A percentile compares a stretch with the other conserved stretches of the same genome.
These are phyloP conservation scores for Irena cyanogastra DNA, from an alignment of 2,113 vertebrate species.

Conservation along the genomic window DNA sequence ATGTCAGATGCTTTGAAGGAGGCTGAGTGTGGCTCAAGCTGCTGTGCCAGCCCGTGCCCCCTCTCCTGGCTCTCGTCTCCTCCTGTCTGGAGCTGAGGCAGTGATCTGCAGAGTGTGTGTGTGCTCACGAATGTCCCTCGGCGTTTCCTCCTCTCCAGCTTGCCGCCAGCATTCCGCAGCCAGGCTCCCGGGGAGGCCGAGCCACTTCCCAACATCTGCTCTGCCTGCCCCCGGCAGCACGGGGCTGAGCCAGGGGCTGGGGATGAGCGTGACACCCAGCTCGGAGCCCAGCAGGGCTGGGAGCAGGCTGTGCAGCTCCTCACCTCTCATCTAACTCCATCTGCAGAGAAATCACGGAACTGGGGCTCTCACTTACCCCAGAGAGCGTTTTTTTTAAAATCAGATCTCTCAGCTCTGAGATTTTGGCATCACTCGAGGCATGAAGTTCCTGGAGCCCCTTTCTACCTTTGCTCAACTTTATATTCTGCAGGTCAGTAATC, in stretches of 20 bases:
- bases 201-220: constrained; percentile 49
- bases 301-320: not conserved
- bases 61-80: not conserved
- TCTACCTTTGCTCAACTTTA: not conserved
- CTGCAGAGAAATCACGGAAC: not conserved
- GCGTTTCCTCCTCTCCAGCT: not conserved
- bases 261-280: not conserved
- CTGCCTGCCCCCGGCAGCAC: not conserved
- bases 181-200: not conserved
- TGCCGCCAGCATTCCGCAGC: not conserved
- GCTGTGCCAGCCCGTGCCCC: not conserved
- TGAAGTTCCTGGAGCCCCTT: not conserved
- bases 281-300: not conserved
- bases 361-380: accelerated
- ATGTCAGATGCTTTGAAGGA: not conserved
- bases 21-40: not conserved
- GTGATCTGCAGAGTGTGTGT: not conserved
- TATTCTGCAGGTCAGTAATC: not conserved
- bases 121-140: not conserved
- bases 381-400: not conserved
- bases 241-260: not conserved
- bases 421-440: not conserved
- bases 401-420: not conserved
- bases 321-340: not conserved
- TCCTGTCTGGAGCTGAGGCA: not conserved